Conservation (phyloP, 2,888 invertebrate genomes). For the Syrphus vitripennis region DNA sequence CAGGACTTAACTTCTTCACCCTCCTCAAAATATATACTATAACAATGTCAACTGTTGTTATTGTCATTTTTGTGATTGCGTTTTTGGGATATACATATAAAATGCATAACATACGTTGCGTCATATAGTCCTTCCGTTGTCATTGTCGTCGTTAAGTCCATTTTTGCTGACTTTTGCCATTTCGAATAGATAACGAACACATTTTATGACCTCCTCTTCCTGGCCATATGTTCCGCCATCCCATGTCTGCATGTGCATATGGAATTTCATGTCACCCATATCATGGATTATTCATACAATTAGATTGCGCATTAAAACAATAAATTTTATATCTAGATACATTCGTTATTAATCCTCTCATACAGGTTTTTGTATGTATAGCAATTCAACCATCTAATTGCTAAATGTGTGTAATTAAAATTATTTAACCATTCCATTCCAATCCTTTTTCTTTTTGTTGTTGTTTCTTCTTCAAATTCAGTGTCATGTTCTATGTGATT, state of each 20-base stretch:
- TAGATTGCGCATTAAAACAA: conserved; percentile 50
- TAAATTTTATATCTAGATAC: conserved; percentile 1
- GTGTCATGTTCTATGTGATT: conserved; percentile 63
- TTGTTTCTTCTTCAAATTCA: conserved; percentile 30
- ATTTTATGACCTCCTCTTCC: conserved; percentile 51
- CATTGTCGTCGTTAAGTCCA: not conserved
- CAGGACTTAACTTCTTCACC: conserved; percentile 52
- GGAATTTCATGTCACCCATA: conserved; percentile 6
- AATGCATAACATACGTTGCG: conserved; percentile 63
- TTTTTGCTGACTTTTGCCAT: conserved; percentile 48
- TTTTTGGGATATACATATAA: conserved; percentile 74
- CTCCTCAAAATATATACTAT: conserved; percentile 41
- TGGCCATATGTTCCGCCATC: conserved; percentile 46
- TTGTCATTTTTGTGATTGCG: conserved; percentile 72
- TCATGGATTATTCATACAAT: conserved; percentile 44
- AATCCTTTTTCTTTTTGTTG: not conserved
- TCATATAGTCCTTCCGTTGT: not conserved
- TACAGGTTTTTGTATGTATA: conserved; percentile 5
- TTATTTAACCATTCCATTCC: conserved; percentile 35
- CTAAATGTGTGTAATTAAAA: conserved; percentile 46
- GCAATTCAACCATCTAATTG: conserved; percentile 46
- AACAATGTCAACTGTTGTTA: conserved; percentile 52
- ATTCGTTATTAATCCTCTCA: conserved; percentile 22
- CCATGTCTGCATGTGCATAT: not conserved
- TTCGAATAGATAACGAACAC: not conserved